phyloP scores from a whole-genome alignment of 2,888 invertebrate species.

The Empis stercorea region DNA sequence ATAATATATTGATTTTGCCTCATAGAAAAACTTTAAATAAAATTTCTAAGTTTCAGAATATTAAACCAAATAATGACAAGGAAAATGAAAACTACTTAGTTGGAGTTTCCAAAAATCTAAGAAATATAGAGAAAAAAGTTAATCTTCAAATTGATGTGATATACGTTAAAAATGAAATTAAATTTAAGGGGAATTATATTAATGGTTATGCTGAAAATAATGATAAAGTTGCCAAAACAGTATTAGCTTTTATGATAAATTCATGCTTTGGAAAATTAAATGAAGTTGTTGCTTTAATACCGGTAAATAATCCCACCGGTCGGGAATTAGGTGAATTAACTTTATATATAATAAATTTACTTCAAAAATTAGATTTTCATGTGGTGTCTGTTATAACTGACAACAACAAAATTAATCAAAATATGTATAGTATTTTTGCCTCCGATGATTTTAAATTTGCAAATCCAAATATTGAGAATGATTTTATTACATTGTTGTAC shows the following conservation, averaged over 20 bases:
- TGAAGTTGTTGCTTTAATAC: not conserved
- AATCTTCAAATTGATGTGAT: not conserved
- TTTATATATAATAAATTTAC: not conserved
- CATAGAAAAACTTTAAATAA: not conserved
- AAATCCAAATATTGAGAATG: not conserved
- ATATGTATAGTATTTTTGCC: not conserved
- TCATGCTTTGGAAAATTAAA: not conserved
- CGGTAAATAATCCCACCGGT: not conserved
- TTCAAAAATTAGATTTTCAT: not conserved
- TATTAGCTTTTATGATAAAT: not conserved
- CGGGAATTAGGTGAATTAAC: not conserved
- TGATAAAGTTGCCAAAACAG: not conserved
- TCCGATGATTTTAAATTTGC: not conserved
- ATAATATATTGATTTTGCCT: not conserved
- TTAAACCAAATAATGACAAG: not conserved
- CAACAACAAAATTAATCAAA: not conserved
- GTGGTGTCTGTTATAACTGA: not conserved
- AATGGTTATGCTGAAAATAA: not conserved
- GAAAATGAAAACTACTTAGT: not conserved
- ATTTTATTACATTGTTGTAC: not conserved
- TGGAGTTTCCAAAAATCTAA: not conserved
- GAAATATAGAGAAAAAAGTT: not conserved
- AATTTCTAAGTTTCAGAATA: not conserved
- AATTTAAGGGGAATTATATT: not conserved
- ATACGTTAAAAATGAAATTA: not conserved